Base-by-base conservation (phyloP, 2,888 invertebrate genomes). In the Platynereis dumerilii region DNA sequence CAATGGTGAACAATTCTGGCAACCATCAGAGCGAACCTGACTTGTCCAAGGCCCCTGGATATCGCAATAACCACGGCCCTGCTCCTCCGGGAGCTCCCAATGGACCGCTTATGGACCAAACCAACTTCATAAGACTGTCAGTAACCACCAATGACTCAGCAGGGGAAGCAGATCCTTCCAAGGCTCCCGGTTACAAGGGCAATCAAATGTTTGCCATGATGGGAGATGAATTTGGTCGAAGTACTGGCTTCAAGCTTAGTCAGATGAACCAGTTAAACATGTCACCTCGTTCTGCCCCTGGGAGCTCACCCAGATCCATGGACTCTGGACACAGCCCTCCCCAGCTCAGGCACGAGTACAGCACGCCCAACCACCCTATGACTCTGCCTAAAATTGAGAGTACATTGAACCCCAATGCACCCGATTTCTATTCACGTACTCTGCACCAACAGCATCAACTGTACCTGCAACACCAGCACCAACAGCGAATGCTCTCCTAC, bases 11-110 rank as follows among this genome's bases (percentile, higher is more conserved):
- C 34, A 34, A 34, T 34, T 12, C 34, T 34, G 12, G 12, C 34
- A 58, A 60, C 34, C 55, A 44, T 29, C 65, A 65, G 58, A 59
- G 63, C 24, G n/a, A 59, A 17, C 61, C 59, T 17, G 69, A 70
- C 24, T 58, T 58, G 2, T 90, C 92, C 55, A 95, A 94, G 85
- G 94, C 94, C 66, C 94, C 94, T 0, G 94, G 94, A 0, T 95
- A 94, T 84, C 89, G 94, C 77, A 92, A 91, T 60, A 12, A 24
- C 17, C 17, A 24, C 26, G 26, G 17, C 28, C 7, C 45, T 22
- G 39, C 39, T 29, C 42, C 27, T 39, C 53, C 29, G 17, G n/a
- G 17, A 15, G 24, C n/a, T 22, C 39, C 24, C 39, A 10, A 22
- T 22, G 22, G 45, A 53, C 54, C 54, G 2, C 39, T 26, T 42